These are phyloP conservation scores for Cheumatopsyche charites DNA, from an alignment of 1,140 invertebrate species.

Conservation along the genomic window DNA sequence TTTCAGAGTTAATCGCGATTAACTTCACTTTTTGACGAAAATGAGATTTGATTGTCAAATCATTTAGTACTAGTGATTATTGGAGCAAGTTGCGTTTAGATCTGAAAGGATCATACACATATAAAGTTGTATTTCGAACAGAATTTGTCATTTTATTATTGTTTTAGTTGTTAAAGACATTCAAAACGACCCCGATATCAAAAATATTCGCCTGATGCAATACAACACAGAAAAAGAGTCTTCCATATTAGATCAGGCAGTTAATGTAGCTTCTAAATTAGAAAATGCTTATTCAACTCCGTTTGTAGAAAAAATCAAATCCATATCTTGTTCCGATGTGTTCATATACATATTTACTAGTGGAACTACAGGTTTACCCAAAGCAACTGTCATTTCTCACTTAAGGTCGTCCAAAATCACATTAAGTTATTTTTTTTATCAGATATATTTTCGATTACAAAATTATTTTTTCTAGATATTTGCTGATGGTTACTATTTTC, in stretches of 20 bases:
- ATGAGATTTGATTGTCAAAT: too few species aligned
- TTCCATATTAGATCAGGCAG: constrained; percentile 57
- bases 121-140: background rate
- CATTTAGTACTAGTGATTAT: too few species aligned
- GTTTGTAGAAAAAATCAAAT: constrained; percentile 44
- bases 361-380: constrained; percentile 92
- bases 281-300: constrained; percentile 38
- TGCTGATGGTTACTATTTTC: background rate
- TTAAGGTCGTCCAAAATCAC: constrained; percentile 69
- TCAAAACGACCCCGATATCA: constrained; percentile 55
- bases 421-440: too few species aligned
- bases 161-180: constrained; percentile 65
- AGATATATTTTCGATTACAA: too few species aligned
- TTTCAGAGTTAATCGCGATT: too few species aligned
- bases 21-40: too few species aligned
- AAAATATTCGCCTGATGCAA: constrained; percentile 64
- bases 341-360: constrained; percentile 90
- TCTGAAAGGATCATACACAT: too few species aligned
- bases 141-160: background rate
- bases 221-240: constrained; percentile 57
- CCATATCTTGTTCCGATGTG: constrained; percentile 63
- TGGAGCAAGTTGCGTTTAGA: too few species aligned
- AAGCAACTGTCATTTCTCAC: constrained; percentile 89
- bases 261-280: constrained; percentile 60
- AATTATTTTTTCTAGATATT: background rate